Conservation (phyloP, 2,113 vertebrate genomes). For the Dipodomys ordii region DNA sequence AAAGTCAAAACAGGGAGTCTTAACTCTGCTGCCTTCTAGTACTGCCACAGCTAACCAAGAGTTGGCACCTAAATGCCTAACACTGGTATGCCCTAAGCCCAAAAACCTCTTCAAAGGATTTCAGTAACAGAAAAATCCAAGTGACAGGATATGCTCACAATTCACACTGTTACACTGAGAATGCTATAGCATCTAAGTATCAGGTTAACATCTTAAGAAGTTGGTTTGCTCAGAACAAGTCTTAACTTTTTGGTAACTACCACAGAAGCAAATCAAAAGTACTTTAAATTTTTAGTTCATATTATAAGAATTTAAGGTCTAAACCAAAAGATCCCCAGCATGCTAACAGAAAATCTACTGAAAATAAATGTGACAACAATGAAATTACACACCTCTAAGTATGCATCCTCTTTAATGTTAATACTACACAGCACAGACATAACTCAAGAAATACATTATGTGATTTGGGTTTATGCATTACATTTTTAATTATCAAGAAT, state of each 20-base stretch:
- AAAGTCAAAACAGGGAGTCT: background rate
- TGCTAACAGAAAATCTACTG: background rate
- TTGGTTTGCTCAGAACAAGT: background rate
- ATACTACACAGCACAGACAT: conserved; percentile 78
- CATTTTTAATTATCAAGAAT: conserved; percentile 82
- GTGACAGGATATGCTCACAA: background rate
- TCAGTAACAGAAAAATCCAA: background rate
- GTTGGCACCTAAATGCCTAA: background rate
- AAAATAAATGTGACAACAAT: conserved; percentile 26
- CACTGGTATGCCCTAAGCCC: background rate
- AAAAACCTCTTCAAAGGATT: conserved; percentile 12
- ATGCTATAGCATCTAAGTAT: background rate
- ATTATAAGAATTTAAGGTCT: background rate
- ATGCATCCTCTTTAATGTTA: conserved; percentile 83
- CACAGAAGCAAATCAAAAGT: conserved; percentile 21
- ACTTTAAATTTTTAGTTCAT: conserved; percentile 6
- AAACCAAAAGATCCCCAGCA: background rate
- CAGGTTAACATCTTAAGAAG: background rate
- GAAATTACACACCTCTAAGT: conserved; percentile 54
- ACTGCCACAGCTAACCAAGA: background rate
- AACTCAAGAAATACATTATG: conserved; percentile 48
- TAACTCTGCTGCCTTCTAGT: background rate
- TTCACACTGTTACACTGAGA: background rate
- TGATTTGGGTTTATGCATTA: conserved; percentile 63
- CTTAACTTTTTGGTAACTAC: background rate